Conservation (phyloP, 2,113 vertebrate genomes). For the Spilogale gracilis region DNA sequence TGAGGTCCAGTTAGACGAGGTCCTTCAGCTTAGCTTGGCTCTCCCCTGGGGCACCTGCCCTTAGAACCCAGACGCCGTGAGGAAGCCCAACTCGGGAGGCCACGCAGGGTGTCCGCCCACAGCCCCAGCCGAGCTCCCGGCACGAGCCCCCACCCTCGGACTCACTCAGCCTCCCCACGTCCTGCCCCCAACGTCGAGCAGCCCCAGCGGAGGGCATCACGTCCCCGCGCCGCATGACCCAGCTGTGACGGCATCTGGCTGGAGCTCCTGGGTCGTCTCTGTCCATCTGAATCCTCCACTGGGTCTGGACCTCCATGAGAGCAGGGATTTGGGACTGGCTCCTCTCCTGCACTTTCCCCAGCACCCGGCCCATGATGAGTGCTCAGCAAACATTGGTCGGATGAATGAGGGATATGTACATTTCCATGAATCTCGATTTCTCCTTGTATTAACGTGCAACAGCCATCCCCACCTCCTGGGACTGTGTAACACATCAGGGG, state of each 20-base stretch:
- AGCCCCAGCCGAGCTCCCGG: neutral
- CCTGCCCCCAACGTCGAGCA: neutral
- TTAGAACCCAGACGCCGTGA: neutral
- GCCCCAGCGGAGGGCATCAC: neutral
- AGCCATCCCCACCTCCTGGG: too few species aligned
- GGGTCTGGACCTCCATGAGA: neutral
- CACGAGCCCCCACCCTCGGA: rapidly evolving
- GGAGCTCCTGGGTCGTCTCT: too few species aligned
- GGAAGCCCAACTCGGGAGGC: neutral
- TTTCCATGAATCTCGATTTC: neutral
- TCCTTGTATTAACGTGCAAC: neutral
- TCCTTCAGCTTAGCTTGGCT: neutral
- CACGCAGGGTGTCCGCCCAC: rapidly evolving
- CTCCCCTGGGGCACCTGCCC: neutral
- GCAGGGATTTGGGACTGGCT: neutral
- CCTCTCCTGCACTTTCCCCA: neutral
- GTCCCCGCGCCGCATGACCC: rapidly evolving
- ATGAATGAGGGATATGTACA: neutral
- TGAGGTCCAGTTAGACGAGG: neutral
- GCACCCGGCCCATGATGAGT: rapidly evolving
- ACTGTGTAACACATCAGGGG: neutral
- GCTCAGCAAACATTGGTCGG: too few species aligned
- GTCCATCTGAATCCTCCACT: too few species aligned
- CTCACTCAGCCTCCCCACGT: neutral
- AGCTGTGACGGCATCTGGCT: neutral